Evolutionary conservation across 2,888 invertebrate genomes (phyloP), one percentile per base, ranked within the genome.

Genomic region (Lycaena phlaeas): DNA sequence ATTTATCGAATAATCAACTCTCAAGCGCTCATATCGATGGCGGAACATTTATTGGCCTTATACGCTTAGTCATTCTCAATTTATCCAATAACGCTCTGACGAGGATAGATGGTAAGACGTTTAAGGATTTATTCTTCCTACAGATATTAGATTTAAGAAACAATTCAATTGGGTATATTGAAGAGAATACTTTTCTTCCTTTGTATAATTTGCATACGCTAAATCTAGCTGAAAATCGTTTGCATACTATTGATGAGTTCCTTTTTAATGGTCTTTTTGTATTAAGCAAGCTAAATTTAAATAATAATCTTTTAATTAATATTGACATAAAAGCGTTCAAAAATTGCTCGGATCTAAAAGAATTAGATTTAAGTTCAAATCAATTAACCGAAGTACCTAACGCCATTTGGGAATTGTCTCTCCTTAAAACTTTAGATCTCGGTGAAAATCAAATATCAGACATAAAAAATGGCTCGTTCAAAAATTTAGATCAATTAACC

Each of bases 391-490:
- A 90, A 50, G 91, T 96, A 43, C 96, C 96, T 5, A 89, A 89
- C 59, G 94, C 94, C 1, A 86, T 95, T 52, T 90, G 90, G 72
- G 93, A 93, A 60, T 79, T 95, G 45, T 88, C 91, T 37, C 90
- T 94, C 68, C 81, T 97, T 53, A 94, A 94, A 76, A 94, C 94
- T 1, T 85, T 98, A 49, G 95, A 96, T 74, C 86, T 98, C 54
- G 96, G 95, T 27, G 95, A 96, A 76, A 98, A 97, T 84, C 90
- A 91, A 70, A 94, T 98, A 52, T 87, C 88, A 26, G 89, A 90
- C 42, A 91, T 98, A 43, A 90, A 88, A 60, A 94, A 95, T 61
- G 93, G 93, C 38, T 92, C 94, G 4, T 93, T 97, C 64, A 89
- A 88, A 63, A 93, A 94, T 70, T 85, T 97, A 50, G 90, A 92